Percentiles rank a stretch among this genome's conserved stretches.
Conservation (phyloP, 2,113 vertebrate genomes). For the Sinocyclocheilus anshuiensis region DNA sequence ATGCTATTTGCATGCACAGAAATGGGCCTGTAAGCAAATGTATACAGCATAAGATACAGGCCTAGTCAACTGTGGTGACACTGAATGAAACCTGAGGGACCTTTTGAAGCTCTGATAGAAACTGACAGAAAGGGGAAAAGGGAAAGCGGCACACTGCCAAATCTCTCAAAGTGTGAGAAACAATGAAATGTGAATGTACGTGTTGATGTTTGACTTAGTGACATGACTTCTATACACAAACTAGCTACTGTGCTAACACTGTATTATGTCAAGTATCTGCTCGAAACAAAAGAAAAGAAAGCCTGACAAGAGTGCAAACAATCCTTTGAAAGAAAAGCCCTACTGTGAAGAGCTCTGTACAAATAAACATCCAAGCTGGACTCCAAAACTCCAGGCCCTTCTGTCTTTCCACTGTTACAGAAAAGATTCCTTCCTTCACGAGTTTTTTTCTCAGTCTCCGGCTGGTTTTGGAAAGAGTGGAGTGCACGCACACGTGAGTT, state of each 20-base stretch:
- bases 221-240: not conserved
- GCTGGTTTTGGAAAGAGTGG: slow-evolving; percentile 24
- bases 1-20: not conserved
- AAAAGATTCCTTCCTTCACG: slow-evolving; percentile 1
- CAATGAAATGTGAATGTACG: not conserved
- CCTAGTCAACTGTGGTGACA: not conserved
- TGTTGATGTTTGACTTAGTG: slow-evolving; percentile 7
- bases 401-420: not conserved
- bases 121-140: not conserved
- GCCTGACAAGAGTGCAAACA: slow-evolving; percentile 3
- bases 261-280: not conserved
- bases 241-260: slow-evolving; percentile 5
- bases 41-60: not conserved
- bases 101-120: not conserved
- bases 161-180: not conserved
- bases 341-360: not conserved
- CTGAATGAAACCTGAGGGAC: not conserved
- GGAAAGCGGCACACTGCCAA: not conserved
- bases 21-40: not conserved
- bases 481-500: slow-evolving; percentile 16
- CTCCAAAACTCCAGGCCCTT: not conserved
- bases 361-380: not conserved
- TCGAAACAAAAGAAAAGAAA: slow-evolving; percentile 23
- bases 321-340: not conserved
- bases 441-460: not conserved